Evolutionary conservation across 2,797 vertebrate genomes (phyloP).

Genomic region (Syngnathus acus): DNA sequence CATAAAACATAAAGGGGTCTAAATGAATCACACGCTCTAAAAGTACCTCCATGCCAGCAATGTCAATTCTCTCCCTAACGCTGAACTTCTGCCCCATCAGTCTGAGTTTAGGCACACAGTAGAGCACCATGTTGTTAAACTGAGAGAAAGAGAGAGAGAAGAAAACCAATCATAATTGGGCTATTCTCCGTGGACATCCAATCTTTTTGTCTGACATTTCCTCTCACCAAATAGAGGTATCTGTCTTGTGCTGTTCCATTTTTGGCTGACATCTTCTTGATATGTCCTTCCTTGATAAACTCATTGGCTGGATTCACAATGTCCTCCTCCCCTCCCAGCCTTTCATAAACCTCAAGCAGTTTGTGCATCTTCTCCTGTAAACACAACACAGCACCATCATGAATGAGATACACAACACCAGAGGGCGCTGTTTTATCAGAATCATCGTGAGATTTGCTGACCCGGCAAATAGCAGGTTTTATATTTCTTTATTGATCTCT

Average conservation of each 20-base stretch:
- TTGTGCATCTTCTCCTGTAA: conserved; percentile 95
- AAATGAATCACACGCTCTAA: not conserved
- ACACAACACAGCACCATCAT: not conserved
- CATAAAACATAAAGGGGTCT: not conserved
- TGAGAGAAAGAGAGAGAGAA: conserved; percentile 39
- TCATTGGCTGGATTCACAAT: conserved; percentile 97
- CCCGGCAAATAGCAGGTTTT: conserved; percentile 7
- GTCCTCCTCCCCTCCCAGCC: conserved; percentile 91
- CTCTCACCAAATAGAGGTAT: conserved; percentile 91
- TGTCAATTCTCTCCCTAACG: conserved; percentile 91
- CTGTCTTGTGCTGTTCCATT: conserved; percentile 91
- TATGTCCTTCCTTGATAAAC: conserved; percentile 94
- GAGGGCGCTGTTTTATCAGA: conserved; percentile 9
- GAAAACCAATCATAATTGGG: not conserved
- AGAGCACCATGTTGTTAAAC: conserved; percentile 98
- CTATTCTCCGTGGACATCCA: not conserved
- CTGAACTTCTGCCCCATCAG: conserved; percentile 97
- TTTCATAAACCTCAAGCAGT: conserved; percentile 90
- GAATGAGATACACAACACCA: conserved; percentile 5
- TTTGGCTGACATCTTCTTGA: conserved; percentile 96
- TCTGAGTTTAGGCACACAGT: conserved; percentile 92
- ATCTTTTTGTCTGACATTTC: not conserved
- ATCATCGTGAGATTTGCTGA: not conserved
- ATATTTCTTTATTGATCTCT: conserved; percentile 15
- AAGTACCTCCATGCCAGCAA: conserved; percentile 86